These are phyloP conservation scores for Engystomops pustulosus DNA, from an alignment of 2,113 vertebrate species.

Conservation along the genomic window DNA sequence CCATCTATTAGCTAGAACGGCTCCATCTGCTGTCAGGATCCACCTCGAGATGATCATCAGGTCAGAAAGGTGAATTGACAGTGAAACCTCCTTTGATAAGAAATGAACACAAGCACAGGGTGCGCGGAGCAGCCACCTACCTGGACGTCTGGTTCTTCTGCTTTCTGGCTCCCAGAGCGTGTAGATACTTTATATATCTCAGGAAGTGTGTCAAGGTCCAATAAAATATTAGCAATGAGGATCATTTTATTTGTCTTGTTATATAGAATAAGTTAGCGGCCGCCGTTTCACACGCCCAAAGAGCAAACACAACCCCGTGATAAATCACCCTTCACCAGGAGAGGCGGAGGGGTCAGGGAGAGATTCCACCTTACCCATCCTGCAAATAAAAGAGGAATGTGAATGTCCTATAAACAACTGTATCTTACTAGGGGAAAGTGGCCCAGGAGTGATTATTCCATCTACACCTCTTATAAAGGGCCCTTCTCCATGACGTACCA, in stretches of 20 bases:
- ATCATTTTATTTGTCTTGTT: constrained; percentile 1
- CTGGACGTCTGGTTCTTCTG: constrained; percentile 11
- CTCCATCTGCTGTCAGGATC: too few species aligned
- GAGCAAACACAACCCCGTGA: not conserved
- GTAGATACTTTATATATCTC: constrained; percentile 21
- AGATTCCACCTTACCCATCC: too few species aligned
- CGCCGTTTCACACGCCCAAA: constrained; percentile 2
- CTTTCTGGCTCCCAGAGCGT: not conserved
- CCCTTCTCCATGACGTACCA: too few species aligned
- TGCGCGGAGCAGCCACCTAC: not conserved
- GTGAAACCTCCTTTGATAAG: too few species aligned
- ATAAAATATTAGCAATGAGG: not conserved
- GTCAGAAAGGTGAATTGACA: too few species aligned
- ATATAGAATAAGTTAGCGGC: not conserved
- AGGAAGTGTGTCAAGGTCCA: not conserved
- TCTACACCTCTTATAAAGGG: too few species aligned
- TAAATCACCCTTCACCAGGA: not conserved
- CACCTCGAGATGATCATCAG: too few species aligned
- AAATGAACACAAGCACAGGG: too few species aligned
- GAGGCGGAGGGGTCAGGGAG: not conserved
- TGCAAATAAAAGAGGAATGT: not conserved
- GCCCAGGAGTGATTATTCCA: too few species aligned
- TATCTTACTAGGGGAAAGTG: too few species aligned
- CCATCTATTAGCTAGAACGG: too few species aligned
- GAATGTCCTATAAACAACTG: not conserved